phyloP scores from a whole-genome alignment of 2,797 vertebrate species.

The Amblyraja radiata region DNA sequence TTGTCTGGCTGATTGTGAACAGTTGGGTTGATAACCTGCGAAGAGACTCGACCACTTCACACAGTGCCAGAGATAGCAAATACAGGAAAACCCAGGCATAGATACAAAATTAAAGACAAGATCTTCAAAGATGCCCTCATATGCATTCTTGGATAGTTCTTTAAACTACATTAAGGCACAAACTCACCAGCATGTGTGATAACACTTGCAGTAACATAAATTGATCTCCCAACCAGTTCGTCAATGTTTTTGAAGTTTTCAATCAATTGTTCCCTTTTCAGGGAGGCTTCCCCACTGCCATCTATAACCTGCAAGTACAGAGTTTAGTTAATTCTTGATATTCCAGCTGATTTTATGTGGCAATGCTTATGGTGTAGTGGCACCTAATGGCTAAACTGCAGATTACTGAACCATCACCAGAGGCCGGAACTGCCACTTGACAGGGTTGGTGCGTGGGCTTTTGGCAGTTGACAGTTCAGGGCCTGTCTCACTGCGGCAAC shows the following conservation, averaged over 20 bases:
- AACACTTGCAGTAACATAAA: slow-evolving; percentile 10
- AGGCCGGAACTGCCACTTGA: too few species aligned
- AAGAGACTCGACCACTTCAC: too few species aligned
- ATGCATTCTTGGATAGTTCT: too few species aligned
- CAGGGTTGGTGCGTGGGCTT: too few species aligned
- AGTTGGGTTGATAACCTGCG: neutral
- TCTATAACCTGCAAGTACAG: neutral
- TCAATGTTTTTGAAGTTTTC: neutral
- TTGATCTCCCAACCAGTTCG: neutral
- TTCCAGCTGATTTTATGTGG: neutral
- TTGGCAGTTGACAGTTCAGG: too few species aligned
- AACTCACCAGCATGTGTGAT: slow-evolving; percentile 19
- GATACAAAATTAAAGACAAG: neutral
- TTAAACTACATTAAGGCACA: neutral
- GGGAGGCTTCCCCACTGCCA: neutral
- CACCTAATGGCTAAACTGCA: too few species aligned
- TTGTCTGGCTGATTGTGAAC: neutral
- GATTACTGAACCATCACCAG: too few species aligned
- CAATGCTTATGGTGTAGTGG: neutral
- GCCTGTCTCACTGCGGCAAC: too few species aligned
- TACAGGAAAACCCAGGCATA: neutral
- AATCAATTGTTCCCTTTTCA: neutral
- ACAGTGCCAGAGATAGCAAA: neutral
- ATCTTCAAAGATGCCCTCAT: neutral
- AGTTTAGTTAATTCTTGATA: neutral